Percentiles rank a stretch among this genome's conserved stretches.
phyloP scores from a whole-genome alignment of 2,797 vertebrate species.

The Lithobates pipiens region DNA sequence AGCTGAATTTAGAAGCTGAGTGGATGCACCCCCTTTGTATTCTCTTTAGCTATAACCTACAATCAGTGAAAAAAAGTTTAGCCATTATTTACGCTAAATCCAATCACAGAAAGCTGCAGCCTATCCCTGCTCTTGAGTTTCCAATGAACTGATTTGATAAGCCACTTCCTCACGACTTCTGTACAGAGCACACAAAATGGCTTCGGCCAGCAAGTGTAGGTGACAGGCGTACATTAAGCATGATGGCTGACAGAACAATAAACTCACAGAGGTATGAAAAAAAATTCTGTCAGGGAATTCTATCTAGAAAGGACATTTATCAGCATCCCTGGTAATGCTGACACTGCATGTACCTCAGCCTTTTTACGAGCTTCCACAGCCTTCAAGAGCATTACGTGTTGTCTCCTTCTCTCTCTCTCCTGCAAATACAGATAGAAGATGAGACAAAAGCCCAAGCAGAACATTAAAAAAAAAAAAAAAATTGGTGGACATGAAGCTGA shows the following conservation, averaged over 20 bases:
- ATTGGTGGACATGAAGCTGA: slow-evolving; percentile 70
- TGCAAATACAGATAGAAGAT: slow-evolving; percentile 78
- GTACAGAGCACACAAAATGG: neutral
- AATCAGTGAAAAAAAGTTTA: too few species aligned
- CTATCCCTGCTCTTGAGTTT: neutral
- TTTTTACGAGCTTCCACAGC: slow-evolving; percentile 94
- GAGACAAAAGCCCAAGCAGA: slow-evolving; percentile 68
- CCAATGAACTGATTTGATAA: neutral
- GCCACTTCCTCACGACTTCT: neutral
- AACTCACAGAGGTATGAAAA: neutral
- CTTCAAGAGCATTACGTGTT: slow-evolving; percentile 96
- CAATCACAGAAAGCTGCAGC: neutral
- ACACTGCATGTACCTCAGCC: slow-evolving; percentile 81
- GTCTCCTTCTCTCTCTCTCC: slow-evolving; percentile 91
- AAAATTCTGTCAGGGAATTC: neutral
- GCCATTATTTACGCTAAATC: too few species aligned
- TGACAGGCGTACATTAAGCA: neutral
- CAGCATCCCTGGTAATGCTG: neutral
- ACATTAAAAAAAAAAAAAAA: slow-evolving; percentile 19
- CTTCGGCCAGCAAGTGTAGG: neutral
- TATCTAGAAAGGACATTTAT: neutral
- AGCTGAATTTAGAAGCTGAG: too few species aligned
- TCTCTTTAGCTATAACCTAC: neutral
- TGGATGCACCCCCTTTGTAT: too few species aligned
- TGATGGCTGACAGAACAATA: slow-evolving; percentile 11